Base-by-base conservation (phyloP, 1,140 invertebrate genomes). In the Drosophila bifasciata region DNA sequence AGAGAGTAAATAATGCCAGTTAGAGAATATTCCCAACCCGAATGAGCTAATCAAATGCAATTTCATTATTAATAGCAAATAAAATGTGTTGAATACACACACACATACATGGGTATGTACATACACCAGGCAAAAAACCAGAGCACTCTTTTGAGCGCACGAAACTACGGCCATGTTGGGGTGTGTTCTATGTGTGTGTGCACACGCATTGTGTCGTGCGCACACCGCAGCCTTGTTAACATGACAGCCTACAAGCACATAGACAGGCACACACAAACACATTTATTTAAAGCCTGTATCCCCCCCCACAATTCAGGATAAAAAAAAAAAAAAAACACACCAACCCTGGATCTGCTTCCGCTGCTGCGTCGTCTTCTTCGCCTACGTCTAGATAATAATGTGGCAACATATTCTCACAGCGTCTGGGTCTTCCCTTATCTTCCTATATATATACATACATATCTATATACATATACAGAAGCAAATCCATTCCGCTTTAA, bases 161-260 rank as follows among this genome's bases (percentile, higher is more conserved):
- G 32, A 17, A 76, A 62, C 68, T 25, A 53, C 16, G 71, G 77
- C 76, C 76, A 79, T 70, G 64, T 74, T 74, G n/a, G n/a, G n/a
- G n/a, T n/a, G n/a, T n/a, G n/a, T n/a, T n/a, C n/a, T n/a, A n/a
- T n/a, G 15, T 49, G 59, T 57, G 50, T 57, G 36, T 40, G 66
- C n/a, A n/a, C n/a, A n/a, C n/a, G n/a, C n/a, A 43, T 49, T 52
- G 66, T 58, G 55, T 66, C 61, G 64, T 53, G 71, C 76, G 48
- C 69, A 72, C 21, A 53, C 25, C 25, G 55, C 41, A 41, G 61
- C 60, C 78, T 88, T 88, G 83, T 88, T 88, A 83, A 88, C 83
- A 88, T 88, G 83, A 88, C 83, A 88, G 83, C 83, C 83, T 88
- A 88, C 83, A 85, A 86, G 81, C 81, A 86, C 32, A 86, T 83